Evolutionary conservation across 2,888 invertebrate genomes (phyloP).

Genomic region (Drosophila parthenogenetica): DNA sequence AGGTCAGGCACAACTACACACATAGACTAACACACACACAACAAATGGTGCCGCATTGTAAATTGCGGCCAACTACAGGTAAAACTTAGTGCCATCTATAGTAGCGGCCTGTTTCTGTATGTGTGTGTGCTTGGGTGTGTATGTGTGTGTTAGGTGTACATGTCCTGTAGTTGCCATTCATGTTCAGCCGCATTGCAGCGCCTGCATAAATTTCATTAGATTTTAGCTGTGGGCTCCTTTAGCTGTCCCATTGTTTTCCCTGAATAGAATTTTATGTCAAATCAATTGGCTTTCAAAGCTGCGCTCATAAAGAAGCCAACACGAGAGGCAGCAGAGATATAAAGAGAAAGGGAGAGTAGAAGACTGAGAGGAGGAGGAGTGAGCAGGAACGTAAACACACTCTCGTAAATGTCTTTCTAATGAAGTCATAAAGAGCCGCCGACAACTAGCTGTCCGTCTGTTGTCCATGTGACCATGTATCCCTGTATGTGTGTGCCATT

Average conservation of each 20-base stretch:
- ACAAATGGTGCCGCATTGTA: constrained; percentile 57
- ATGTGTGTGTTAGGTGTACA: constrained; percentile 36
- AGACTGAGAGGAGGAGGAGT: background rate
- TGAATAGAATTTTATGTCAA: constrained; percentile 56
- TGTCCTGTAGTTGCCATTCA: constrained; percentile 61
- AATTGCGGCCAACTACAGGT: constrained; percentile 66
- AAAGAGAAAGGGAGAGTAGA: background rate
- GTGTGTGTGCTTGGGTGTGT: constrained; percentile 9
- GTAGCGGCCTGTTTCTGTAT: background rate
- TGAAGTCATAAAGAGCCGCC: constrained; percentile 75
- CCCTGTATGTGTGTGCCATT: constrained; percentile 33
- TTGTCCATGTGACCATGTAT: constrained; percentile 8
- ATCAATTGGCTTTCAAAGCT: constrained; percentile 71
- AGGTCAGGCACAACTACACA: constrained; percentile 52
- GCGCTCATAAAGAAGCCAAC: constrained; percentile 25
- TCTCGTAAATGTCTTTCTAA: constrained; percentile 65
- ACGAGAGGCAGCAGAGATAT: background rate
- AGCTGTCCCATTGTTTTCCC: constrained; percentile 46
- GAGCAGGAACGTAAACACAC: constrained; percentile 16
- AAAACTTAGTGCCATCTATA: constrained; percentile 61
- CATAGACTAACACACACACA: constrained; percentile 20
- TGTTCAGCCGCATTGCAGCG: constrained; percentile 75
- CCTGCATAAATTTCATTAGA: constrained; percentile 79
- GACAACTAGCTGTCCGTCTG: constrained; percentile 62
- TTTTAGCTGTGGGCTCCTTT: constrained; percentile 63